Evolutionary conservation across 2,113 vertebrate genomes (phyloP).

Genomic region (Cyanoderma ruficeps): DNA sequence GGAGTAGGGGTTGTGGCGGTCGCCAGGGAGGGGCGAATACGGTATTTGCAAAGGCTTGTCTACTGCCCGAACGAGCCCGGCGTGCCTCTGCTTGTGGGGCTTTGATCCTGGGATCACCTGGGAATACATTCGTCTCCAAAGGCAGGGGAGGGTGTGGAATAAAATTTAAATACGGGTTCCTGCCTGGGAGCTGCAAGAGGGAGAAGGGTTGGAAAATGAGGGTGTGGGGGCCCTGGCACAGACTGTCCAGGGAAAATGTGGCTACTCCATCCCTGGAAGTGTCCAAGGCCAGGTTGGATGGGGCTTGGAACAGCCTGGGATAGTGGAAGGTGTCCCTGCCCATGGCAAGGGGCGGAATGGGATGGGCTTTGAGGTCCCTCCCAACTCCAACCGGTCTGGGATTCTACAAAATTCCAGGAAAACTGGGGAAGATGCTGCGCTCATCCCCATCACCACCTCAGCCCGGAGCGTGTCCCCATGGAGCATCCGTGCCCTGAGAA

Average conservation of each 20-base stretch:
- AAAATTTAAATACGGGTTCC: neutral
- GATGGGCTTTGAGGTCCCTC: neutral
- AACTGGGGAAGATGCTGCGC: fast-evolving
- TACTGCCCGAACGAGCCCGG: neutral
- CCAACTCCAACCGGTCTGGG: neutral
- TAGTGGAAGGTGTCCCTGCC: neutral
- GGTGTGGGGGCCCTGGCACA: fast-evolving
- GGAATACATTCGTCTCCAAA: neutral
- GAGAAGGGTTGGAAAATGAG: neutral
- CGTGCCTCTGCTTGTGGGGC: neutral
- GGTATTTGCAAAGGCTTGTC: neutral
- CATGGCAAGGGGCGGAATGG: neutral
- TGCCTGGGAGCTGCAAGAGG: neutral
- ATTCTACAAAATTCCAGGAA: neutral
- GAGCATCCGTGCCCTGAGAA: neutral
- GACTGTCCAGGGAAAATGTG: fast-evolving
- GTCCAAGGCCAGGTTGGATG: fast-evolving
- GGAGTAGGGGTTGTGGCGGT: neutral
- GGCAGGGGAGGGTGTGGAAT: neutral
- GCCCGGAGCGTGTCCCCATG: fast-evolving
- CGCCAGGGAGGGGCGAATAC: neutral
- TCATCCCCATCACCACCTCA: too few species aligned
- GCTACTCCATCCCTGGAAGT: neutral
- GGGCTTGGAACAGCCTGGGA: neutral
- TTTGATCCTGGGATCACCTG: neutral